Percentiles rank a stretch among this genome's conserved stretches.
Conservation (phyloP, 1,140 invertebrate species). For the Drosophila bocki region DNA sequence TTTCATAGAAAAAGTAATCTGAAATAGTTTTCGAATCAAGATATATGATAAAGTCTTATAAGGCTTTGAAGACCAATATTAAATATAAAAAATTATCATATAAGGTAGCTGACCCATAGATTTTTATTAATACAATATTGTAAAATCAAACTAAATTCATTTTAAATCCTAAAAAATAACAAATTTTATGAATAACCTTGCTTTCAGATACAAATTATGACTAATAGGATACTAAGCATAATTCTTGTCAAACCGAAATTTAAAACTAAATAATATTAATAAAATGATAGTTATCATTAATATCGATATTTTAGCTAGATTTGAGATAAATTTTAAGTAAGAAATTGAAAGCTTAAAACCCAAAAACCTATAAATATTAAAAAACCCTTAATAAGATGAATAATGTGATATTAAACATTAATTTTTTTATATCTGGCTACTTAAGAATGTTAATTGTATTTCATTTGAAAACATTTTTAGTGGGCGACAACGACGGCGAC, state of each 20-base stretch:
- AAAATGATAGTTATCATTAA: neutral
- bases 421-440: neutral
- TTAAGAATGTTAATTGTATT: slow-evolving; percentile 13
- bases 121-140: too few species aligned
- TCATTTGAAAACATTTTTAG: slow-evolving; percentile 15
- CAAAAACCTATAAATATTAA: neutral
- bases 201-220: neutral
- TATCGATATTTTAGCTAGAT: neutral
- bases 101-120: too few species aligned
- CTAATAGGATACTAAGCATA: neutral
- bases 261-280: neutral
- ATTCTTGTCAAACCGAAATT: neutral
- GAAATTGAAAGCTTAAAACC: neutral
- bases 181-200: too few species aligned
- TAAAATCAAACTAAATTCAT: too few species aligned
- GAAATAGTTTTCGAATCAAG: neutral
- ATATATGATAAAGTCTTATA: neutral
- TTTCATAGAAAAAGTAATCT: neutral
- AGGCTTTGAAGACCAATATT: too few species aligned
- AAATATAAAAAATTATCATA: too few species aligned
- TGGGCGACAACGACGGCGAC: slow-evolving; percentile 39
- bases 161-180: too few species aligned
- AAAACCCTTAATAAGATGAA: neutral
- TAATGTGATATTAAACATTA: slow-evolving; percentile 1
- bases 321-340: neutral